Evolutionary conservation across 2,797 vertebrate species (phyloP), one percentile per base, ranked within the genome.

Genomic region (Jordanella pulchra): DNA sequence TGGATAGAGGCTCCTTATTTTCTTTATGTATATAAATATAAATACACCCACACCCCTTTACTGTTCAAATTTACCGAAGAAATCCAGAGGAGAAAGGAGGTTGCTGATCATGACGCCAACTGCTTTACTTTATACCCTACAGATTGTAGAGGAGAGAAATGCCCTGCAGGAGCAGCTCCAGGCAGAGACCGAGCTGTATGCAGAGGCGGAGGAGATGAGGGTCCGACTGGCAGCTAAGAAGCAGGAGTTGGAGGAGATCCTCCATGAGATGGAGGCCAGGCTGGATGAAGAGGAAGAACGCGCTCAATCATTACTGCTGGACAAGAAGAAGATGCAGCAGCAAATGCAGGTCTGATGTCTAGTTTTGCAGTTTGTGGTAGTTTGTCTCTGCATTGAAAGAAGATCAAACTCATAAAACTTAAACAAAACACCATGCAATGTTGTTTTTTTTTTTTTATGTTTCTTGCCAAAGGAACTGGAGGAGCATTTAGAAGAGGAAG

Each of bases 251-350:
- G 97, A 99, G 85, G 97, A 99, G 87, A 97, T 99, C 82, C 93
- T 99, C 32, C 97, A 97, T 0, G 97, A 99, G 90, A 98, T 99
- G 97, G 97, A 99, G 91, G 95, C 95, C 4, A 94, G 97, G 48
- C 92, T 99, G 55, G 97, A 99, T 83, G 97, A 99, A 75, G 97
- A 99, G 75, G 97, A 99, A 42, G 97, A 99, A 39, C 95, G 96
- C 0, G 88, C 95, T 75, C 96, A 98, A 87, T 89, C 93, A 3
- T 78, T 99, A 70, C 94, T 97, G 77, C 93, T 94, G 17, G 97
- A 99, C 10, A 97, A 96, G 91, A 98, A 98, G 89, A 98, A 98
- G 89, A 96, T 98, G 96, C 96, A 97, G 65, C 96, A 97, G 82
- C 97, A 99, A 91, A 97, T 99, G 95, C 95, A 98, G 96, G 97